A percentile compares a stretch with the other conserved stretches of the same genome.
Conservation (phyloP, 2,113 vertebrate genomes). For the Candoia aspera region DNA sequence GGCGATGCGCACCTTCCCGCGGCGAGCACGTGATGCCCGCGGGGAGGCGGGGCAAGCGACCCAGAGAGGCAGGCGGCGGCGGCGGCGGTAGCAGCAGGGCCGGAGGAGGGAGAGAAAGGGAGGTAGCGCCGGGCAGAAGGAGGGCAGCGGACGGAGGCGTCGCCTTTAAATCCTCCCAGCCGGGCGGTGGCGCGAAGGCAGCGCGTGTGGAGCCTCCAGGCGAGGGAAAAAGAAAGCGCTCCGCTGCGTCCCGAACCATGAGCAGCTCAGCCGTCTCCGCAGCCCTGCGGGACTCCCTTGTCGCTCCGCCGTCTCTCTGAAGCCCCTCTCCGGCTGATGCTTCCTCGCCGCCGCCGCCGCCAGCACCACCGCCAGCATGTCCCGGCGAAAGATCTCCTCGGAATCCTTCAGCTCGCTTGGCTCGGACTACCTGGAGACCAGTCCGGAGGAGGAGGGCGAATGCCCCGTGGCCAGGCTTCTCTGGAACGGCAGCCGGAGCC, state of each 20-base stretch:
- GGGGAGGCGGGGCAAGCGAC: conserved; percentile 25
- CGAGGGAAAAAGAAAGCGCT: neutral
- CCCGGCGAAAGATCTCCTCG: conserved; percentile 93
- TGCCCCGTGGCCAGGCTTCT: conserved; percentile 81
- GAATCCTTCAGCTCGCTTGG: conserved; percentile 95
- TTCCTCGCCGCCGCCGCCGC: neutral
- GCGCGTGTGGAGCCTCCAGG: neutral
- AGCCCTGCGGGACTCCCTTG: conserved; percentile 10
- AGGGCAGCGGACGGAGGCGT: conserved; percentile 34
- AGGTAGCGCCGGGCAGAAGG: conserved; percentile 30
- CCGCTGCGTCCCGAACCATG: neutral
- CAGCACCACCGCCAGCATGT: conserved; percentile 77
- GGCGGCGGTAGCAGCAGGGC: neutral
- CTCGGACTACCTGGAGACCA: conserved; percentile 89
- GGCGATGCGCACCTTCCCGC: conserved; percentile 48
- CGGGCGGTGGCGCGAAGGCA: neutral
- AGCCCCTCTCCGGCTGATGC: conserved; percentile 37
- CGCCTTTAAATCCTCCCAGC: conserved; percentile 34
- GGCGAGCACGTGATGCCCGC: conserved; percentile 24
- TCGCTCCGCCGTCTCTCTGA: conserved; percentile 14
- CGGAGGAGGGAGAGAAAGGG: conserved; percentile 29
- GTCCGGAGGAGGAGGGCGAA: conserved; percentile 83
- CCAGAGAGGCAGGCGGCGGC: conserved; percentile 13
- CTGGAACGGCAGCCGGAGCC: conserved; percentile 89
- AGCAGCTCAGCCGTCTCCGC: neutral